phyloP scores from a whole-genome alignment of 2,888 invertebrate genomes.

The Drosophila neonasuta region DNA sequence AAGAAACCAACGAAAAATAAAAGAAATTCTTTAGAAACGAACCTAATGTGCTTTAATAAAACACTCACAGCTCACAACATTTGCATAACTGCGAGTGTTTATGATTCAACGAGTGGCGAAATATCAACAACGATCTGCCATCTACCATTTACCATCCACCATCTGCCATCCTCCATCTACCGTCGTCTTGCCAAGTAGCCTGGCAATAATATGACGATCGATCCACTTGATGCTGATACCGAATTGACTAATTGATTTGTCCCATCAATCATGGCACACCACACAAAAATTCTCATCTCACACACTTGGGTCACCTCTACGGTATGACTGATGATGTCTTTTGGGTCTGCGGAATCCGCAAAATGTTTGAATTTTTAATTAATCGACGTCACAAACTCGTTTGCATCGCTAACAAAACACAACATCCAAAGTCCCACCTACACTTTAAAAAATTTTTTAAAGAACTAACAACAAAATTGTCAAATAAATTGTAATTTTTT shows the following conservation, averaged over 20 bases:
- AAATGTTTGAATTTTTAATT: constrained; percentile 28
- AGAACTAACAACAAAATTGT: neutral
- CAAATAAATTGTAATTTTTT: no score
- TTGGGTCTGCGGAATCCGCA: constrained; percentile 12
- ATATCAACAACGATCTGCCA: constrained; percentile 3
- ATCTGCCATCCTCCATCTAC: neutral
- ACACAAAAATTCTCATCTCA: constrained; percentile 7
- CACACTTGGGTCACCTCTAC: neutral
- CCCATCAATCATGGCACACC: constrained; percentile 7
- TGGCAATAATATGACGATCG: constrained; percentile 3
- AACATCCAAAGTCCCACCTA: constrained; percentile 7
- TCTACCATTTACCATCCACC: neutral
- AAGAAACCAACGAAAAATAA: constrained; percentile 30
- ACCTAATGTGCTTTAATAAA: constrained; percentile 60
- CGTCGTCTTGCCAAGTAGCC: neutral
- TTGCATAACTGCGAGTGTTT: constrained; percentile 63
- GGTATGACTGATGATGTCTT: neutral
- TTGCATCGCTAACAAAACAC: constrained; percentile 17
- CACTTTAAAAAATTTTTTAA: constrained; percentile 3
- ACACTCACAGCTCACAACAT: constrained; percentile 58
- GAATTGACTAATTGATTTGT: constrained; percentile 12
- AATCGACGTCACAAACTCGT: constrained; percentile 67
- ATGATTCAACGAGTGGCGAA: constrained; percentile 47
- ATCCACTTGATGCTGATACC: constrained; percentile 20
- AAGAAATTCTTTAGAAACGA: constrained; percentile 72